Base-by-base conservation (phyloP, 2,888 invertebrate species). In the Trichogramma dendrolimi region DNA sequence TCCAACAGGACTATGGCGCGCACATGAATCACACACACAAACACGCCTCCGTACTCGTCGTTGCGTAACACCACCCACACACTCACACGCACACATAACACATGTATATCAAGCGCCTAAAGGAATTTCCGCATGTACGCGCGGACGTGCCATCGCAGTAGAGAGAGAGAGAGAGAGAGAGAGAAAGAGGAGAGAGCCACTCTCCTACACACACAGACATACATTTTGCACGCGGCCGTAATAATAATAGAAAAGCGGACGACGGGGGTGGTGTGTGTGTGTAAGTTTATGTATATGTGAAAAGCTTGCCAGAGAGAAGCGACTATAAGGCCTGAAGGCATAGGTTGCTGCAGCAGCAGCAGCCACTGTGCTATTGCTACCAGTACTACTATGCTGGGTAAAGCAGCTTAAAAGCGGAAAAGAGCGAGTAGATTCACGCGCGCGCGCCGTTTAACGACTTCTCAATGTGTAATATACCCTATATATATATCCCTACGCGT, bases 81-180 rank as follows among this genome's bases (percentile, higher is more conserved):
- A 40, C 50, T 47, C 38, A 48, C 14, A 1, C n/a, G 47, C 27
- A 54, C 46, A 52, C 44, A 14, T 10, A 60, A 44, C 8, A 39
- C 39, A 27, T 6, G 42, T 4, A 43, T 53, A 50, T 6, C 54
- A 42, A 64, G 49, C 58, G 55, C 58, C 56, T 61, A 64, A 64
- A 61, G 58, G 48, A 61, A 64, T 64, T 59, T 59, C 55, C 53
- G 53, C 47, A 50, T 58, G 61, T 49, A 61, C 58, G 27, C 27
- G 61, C 56, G 55, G 55, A 54, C 47, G 44, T 61, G 49, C 41
- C 48, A 53, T 57, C 55, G 58, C 55, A 50, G 27, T 27, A 27
- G 27, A 27, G 27, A 27, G 27, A 14, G 14, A 14, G 14, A 27
- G 27, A 27, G 27, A 14, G 14, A 14, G 14, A 14, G 14, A 14